Evolutionary conservation across 2,113 vertebrate species (phyloP).

Genomic region (Prunella himalayana): DNA sequence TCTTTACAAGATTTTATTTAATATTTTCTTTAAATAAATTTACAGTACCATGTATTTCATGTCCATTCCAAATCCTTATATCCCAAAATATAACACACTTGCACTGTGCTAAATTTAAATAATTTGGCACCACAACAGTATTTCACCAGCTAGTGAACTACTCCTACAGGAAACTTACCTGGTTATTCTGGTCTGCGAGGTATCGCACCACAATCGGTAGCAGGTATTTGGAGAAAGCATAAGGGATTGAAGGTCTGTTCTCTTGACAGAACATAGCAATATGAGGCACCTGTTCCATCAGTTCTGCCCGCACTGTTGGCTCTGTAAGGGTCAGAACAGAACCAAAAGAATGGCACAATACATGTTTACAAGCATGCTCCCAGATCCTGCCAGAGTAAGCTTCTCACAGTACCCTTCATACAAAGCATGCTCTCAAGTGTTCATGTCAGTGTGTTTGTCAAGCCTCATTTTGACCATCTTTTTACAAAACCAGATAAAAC

Average conservation of each 20-base stretch:
- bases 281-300: conserved; percentile 91
- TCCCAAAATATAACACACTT: background rate
- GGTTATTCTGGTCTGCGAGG: conserved; percentile 88
- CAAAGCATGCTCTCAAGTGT: background rate
- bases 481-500: background rate
- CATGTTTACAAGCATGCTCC: background rate
- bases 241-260: conserved; percentile 84
- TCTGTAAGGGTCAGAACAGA: conserved; percentile 66
- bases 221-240: conserved; percentile 87
- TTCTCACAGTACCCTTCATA: background rate
- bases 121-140: background rate
- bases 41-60: background rate
- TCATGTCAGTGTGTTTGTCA: background rate
- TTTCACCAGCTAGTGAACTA: background rate
- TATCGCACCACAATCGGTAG: conserved; percentile 86
- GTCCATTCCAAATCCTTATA: background rate
- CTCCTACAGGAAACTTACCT: conserved; percentile 68
- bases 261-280: conserved; percentile 91
- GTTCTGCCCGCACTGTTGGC: conserved; percentile 85
- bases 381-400: background rate
- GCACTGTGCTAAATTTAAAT: background rate
- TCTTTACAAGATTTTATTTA: background rate
- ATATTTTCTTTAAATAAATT: background rate
- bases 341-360: background rate
- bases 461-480: background rate